Evolutionary conservation across 1,140 invertebrate species (phyloP).

Genomic region (Drosophila burlai): DNA sequence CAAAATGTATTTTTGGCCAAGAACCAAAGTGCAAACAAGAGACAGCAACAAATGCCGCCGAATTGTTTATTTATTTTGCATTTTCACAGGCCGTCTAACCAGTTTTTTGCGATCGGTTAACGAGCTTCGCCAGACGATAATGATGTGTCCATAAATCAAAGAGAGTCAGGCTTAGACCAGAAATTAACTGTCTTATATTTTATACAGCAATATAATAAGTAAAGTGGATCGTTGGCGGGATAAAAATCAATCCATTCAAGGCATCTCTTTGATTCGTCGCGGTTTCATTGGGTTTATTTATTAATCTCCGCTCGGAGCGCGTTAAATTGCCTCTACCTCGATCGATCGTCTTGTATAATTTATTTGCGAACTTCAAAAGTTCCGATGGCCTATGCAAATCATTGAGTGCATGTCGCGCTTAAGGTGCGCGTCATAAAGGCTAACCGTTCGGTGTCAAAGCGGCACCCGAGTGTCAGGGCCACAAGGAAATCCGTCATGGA

Average conservation of each 20-base stretch:
- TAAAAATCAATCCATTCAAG: constrained; percentile 27
- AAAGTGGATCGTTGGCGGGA: constrained; percentile 41
- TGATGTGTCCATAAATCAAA: constrained; percentile 40
- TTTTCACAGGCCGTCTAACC: constrained; percentile 52
- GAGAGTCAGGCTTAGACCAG: constrained; percentile 19
- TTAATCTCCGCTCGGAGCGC: constrained; percentile 40
- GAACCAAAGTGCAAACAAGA: constrained; percentile 33
- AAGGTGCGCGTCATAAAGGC: constrained; percentile 41
- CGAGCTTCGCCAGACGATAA: constrained; percentile 47
- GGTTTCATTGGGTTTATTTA: constrained; percentile 57
- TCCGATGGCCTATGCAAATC: constrained; percentile 50
- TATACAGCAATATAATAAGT: neutral
- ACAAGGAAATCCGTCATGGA: constrained; percentile 43
- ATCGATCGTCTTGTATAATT: constrained; percentile 42
- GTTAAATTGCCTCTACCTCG: constrained; percentile 51
- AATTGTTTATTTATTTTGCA: constrained; percentile 45
- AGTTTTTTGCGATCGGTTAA: constrained; percentile 35
- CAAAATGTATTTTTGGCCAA: constrained; percentile 42
- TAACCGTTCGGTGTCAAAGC: constrained; percentile 12
- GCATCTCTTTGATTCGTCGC: constrained; percentile 28
- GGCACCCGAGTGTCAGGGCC: constrained; percentile 33
- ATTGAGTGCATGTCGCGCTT: constrained; percentile 26
- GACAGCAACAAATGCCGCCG: constrained; percentile 10
- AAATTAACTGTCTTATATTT: neutral
- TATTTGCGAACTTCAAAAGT: constrained; percentile 49